Evolutionary conservation across 1,140 invertebrate species (phyloP), one percentile per base, ranked within the genome.

Genomic region (Scaptomyza pallida): DNA sequence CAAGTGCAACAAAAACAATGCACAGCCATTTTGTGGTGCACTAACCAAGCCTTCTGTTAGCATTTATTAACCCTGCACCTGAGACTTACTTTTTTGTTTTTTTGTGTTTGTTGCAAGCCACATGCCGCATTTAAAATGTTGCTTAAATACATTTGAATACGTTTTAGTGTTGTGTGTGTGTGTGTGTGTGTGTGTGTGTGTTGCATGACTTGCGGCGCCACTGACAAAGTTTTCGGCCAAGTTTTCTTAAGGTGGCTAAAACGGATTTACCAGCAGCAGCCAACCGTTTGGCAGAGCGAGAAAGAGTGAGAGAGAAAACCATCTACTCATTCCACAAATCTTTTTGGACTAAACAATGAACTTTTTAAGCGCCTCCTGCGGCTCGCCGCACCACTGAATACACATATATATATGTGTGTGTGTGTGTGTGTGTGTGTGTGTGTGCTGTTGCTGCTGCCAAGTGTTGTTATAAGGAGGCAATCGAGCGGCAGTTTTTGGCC

Each of bases 381-480:
- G 68, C 44, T 64, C 33, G 47, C 64, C 44, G 51, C 67, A 47
- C 15, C 55, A 43, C 40, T n/a, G 19, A 17, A 13, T 54, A n/a
- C 5, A 23, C 5, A 26, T 26, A 26, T 6, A 26, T 26, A 19
- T 43, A 19, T 48, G 47, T 21, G 5, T 21, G 10, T 45, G 5
- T 23, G 33, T 17, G 9, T 26, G 17, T 60, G 30, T 17, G 15
- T 43, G 5, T 54, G 43, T 33, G 23, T 19, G 33, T 47, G 50
- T 50, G 12, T 48, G 33, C 19, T 13, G 43, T 30, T 78, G 71
- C 41, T 71, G 59, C 26, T 65, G 67, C 43, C 67, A 70, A 70
- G 60, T 76, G 67, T 73, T 76, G 67, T 73, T 85, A 71, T 79
- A 71, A 80, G 79, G 75, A 80, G 80, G 76, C 76, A 85, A 85